Conservation (phyloP, 2,888 invertebrate genomes). For the Nebria brevicollis region DNA sequence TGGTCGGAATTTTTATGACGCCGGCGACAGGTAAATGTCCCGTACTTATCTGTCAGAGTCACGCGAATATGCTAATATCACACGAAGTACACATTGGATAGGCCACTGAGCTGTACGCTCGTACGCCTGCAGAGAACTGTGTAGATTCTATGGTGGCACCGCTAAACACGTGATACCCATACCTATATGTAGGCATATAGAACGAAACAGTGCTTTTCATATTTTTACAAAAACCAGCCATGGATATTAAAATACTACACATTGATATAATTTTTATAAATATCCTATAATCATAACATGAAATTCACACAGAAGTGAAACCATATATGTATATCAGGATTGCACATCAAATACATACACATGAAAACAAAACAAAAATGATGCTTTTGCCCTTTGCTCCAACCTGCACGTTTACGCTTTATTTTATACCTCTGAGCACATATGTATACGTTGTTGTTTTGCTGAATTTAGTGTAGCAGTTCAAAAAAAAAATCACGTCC, state of each 20-base stretch:
- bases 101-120: background rate
- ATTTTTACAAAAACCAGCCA: too few species aligned
- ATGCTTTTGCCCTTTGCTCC: background rate
- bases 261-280: too few species aligned
- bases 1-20: slow-evolving; percentile 42
- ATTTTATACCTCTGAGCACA: background rate
- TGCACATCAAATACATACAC: background rate
- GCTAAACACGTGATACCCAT: background rate
- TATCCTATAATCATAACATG: too few species aligned
- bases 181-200: background rate
- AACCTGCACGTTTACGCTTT: background rate
- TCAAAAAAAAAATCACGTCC: slow-evolving; percentile 27
- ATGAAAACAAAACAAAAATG: background rate
- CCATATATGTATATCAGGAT: background rate
- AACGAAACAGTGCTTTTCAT: too few species aligned
- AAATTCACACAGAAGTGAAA: background rate
- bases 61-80: slow-evolving; percentile 44
- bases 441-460: background rate
- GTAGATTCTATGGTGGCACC: background rate
- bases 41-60: slow-evolving; percentile 45
- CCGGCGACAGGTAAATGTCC: slow-evolving; percentile 44
- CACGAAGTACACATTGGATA: slow-evolving; percentile 22
- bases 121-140: background rate
- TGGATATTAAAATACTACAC: too few species aligned
- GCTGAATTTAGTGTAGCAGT: background rate